Conservation (phyloP, 2,113 vertebrate genomes). For the Bambusicola thoracicus region DNA sequence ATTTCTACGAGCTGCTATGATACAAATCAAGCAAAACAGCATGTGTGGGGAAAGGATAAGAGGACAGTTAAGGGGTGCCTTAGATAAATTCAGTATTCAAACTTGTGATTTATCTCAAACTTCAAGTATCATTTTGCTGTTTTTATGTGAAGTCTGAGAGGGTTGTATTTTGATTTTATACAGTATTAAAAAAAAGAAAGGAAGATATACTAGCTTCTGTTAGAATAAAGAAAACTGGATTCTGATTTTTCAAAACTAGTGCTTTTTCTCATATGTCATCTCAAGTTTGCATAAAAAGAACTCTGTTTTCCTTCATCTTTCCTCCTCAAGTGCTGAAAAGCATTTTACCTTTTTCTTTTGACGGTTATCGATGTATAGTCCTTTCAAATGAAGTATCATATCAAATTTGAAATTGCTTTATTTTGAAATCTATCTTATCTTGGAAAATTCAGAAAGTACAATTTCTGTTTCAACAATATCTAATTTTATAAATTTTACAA, state of each 20-base stretch:
- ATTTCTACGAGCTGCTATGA: neutral
- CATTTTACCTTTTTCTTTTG: neutral
- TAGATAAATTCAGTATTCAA: neutral
- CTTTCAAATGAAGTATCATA: neutral
- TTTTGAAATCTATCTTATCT: neutral
- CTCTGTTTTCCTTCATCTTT: neutral
- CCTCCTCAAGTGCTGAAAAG: neutral
- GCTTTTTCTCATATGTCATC: neutral
- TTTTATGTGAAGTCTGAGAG: neutral
- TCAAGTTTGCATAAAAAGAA: neutral
- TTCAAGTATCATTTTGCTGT: neutral
- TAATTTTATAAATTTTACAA: neutral
- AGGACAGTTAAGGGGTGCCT: accelerated
- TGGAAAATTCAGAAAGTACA: neutral
- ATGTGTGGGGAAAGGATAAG: neutral
- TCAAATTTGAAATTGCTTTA: neutral
- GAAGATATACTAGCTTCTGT: neutral
- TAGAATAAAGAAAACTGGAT: neutral
- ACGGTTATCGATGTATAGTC: neutral
- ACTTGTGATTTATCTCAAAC: neutral
- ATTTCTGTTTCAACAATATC: neutral
- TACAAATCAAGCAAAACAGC: neutral
- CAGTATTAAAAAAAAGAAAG: neutral
- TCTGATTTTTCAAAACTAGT: neutral
- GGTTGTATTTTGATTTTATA: neutral